Evolutionary conservation across 2,888 invertebrate genomes (phyloP).

Genomic region (Thereva nobilitata): DNA sequence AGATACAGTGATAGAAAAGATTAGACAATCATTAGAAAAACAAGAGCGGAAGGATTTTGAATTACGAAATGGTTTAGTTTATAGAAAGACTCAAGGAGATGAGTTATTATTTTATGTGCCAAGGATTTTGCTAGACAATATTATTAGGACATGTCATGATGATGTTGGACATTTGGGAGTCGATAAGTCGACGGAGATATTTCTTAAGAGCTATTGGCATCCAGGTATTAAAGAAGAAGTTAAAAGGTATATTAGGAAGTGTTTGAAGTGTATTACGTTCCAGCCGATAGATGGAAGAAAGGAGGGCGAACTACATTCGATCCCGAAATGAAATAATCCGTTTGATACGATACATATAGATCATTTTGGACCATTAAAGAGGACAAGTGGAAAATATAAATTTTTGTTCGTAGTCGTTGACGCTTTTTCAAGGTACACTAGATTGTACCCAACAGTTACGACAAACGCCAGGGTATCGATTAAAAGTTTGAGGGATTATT

Average conservation of each 20-base stretch:
- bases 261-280: conserved; percentile 34
- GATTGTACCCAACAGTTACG: conserved; percentile 47
- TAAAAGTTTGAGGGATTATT: conserved; percentile 43
- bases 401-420: conserved; percentile 52
- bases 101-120: too few relatives aligned
- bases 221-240: conserved; percentile 44
- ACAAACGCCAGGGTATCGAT: conserved; percentile 47
- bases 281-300: conserved; percentile 37
- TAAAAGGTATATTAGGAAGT: conserved; percentile 14
- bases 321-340: conserved; percentile 46
- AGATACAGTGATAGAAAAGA: too few relatives aligned
- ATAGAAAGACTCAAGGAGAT: too few relatives aligned
- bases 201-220: conserved; percentile 47
- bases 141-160: too few relatives aligned
- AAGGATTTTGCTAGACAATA: too few relatives aligned
- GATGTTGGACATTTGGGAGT: conserved; percentile 47
- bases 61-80: too few relatives aligned
- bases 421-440: conserved; percentile 51
- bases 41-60: too few relatives aligned
- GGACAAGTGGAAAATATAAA: conserved; percentile 46
- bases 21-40: too few relatives aligned
- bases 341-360: conserved; percentile 42
- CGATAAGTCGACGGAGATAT: conserved; percentile 45
- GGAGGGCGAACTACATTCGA: conserved; percentile 45
- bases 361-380: not conserved